These are phyloP conservation scores for Drosophila phalerata DNA, from an alignment of 2,888 invertebrate species.

Conservation along the genomic window DNA sequence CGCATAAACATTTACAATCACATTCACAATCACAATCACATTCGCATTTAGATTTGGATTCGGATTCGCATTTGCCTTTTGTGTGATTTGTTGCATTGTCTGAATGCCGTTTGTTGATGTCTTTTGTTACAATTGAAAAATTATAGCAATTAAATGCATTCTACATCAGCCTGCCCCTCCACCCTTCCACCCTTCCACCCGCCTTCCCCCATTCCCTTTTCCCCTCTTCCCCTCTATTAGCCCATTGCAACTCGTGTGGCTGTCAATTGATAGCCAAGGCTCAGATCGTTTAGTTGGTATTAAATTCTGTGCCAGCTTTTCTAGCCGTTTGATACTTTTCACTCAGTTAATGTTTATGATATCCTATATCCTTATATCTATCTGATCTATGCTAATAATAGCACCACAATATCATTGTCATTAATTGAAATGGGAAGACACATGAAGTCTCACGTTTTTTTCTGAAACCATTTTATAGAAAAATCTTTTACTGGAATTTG, in stretches of 20 bases:
- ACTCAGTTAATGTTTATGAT: constrained; percentile 1
- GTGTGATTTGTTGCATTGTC: constrained; percentile 59
- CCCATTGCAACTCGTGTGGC: not conserved
- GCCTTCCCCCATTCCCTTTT: too few species aligned
- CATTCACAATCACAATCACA: constrained; percentile 48
- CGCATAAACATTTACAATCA: constrained; percentile 56
- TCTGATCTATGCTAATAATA: not conserved
- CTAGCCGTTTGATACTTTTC: constrained; percentile 11
- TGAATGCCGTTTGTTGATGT: constrained; percentile 35
- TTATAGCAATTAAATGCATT: constrained; percentile 73
- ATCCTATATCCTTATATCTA: not conserved
- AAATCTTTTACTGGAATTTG: not conserved
- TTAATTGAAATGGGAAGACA: not conserved
- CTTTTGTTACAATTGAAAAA: constrained; percentile 74
- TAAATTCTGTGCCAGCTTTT: constrained; percentile 16
- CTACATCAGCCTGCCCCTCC: constrained; percentile 6
- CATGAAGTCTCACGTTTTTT: not conserved
- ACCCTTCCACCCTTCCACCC: not conserved
- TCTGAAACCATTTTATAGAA: not conserved
- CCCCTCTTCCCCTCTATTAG: not conserved
- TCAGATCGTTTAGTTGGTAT: constrained; percentile 25
- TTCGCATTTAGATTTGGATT: constrained; percentile 33
- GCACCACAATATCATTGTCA: not conserved
- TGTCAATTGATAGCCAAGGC: constrained; percentile 26
- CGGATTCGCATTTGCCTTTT: constrained; percentile 53